Evolutionary conservation across 2,113 vertebrate species (phyloP), one percentile per base, ranked within the genome.

Genomic region (Pachyramphus minor): DNA sequence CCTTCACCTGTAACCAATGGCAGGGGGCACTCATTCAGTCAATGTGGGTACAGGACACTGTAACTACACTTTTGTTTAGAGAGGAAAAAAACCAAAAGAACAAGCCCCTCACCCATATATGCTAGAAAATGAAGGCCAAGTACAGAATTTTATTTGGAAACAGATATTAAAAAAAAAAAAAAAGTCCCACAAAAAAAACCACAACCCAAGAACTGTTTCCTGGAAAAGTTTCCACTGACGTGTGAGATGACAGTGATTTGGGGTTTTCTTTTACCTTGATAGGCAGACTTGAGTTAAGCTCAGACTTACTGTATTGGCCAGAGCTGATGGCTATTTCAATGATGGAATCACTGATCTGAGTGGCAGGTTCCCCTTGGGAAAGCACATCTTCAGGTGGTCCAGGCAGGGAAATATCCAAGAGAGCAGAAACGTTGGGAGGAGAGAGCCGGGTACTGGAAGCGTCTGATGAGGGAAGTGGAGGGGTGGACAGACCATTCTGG

Each of bases 271-370:
- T 52, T 5, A 74, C 60, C 14, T 21, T 39, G 64, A 44, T 6
- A 79, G 64, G 27, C 56, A 74, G 22, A 74, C 12, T 41, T 60
- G 8, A 86, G 35, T 24, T 44, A 53, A 63, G 53, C 10, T 53
- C 77, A 79, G 53, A 41, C 98, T 89, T 92, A 99, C 99, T 98
- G 17, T 99, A 99, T 89, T 99, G 99, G 55, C 98, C 98, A 8
- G 99, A 99, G 97, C 99, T 99, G 97, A 99, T 99, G 86, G 99
- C 99, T 8, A 99, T 99, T 97, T 99, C 99, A 8, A 99, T 99
- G 97, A 99, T 99, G 53, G 99, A 99, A 97, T 99, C 99, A 3
- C 99, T 99, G 98, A 99, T 99, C 67, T 99, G 99, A 7, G 98
- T 99, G 73, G 98, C 98, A 28, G 98, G 96, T 55, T 99, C 99